Evolutionary conservation across 2,888 invertebrate genomes (phyloP).

Genomic region (Leptinotarsa tumamoca): DNA sequence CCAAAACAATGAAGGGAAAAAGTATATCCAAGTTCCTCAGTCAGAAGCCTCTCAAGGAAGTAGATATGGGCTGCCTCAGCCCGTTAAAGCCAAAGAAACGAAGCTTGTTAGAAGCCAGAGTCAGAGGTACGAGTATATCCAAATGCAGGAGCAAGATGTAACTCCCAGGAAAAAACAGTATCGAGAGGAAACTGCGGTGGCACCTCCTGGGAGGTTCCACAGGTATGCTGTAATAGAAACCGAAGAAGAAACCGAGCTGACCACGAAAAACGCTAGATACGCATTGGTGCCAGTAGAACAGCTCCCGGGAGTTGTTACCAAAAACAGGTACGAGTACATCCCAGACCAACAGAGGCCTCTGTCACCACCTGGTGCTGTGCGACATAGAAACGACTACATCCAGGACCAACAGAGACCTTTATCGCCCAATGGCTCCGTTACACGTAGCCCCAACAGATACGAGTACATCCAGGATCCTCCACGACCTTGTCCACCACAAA

Average conservation of each 20-base stretch:
- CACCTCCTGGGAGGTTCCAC: slow-evolving; percentile 67
- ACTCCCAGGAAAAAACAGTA: slow-evolving; percentile 63
- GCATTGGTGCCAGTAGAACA: slow-evolving; percentile 58
- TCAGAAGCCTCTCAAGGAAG: slow-evolving; percentile 64
- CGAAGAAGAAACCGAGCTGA: slow-evolving; percentile 70
- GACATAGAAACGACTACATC: slow-evolving; percentile 33
- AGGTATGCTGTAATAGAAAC: slow-evolving; percentile 74
- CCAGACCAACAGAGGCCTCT: slow-evolving; percentile 40
- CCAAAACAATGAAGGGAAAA: slow-evolving; percentile 57
- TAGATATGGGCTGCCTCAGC: slow-evolving; percentile 68
- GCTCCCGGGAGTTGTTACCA: slow-evolving; percentile 26
- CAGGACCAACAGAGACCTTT: slow-evolving; percentile 41
- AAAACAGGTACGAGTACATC: slow-evolving; percentile 55
- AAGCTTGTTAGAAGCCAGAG: slow-evolving; percentile 38
- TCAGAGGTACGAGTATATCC: slow-evolving; percentile 71
- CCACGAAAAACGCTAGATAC: slow-evolving; percentile 54
- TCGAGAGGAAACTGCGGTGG: slow-evolving; percentile 69
- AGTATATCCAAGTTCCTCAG: slow-evolving; percentile 57
- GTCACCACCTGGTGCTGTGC: neutral
- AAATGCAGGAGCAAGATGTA: slow-evolving; percentile 66
- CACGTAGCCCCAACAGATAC: slow-evolving; percentile 48
- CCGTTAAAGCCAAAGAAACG: slow-evolving; percentile 45
- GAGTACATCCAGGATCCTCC: slow-evolving; percentile 51
- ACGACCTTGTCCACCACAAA: slow-evolving; percentile 20
- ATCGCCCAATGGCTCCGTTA: neutral